Evolutionary conservation across 2,797 vertebrate genomes (phyloP).

Genomic region (Threskiornis aethiopicus): DNA sequence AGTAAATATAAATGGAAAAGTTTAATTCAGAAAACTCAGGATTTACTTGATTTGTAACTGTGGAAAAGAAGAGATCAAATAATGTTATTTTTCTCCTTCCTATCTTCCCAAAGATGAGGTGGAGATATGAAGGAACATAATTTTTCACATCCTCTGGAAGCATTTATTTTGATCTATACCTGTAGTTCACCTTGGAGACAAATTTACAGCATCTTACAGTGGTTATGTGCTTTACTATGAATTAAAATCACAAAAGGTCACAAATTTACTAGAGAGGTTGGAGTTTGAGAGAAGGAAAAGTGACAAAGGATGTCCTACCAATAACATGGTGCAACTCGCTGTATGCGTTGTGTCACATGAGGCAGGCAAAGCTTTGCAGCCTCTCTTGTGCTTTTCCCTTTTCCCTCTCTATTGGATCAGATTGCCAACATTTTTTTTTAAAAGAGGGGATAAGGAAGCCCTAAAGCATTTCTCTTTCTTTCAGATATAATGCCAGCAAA

Average conservation of each 20-base stretch:
- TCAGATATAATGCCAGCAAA: not conserved
- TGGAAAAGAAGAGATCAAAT: not conserved
- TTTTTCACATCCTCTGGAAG: not conserved
- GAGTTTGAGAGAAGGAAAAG: not conserved
- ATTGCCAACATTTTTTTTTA: not conserved
- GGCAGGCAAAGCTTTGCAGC: not conserved
- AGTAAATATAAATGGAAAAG: not conserved
- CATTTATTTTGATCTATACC: not conserved
- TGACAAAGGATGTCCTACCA: not conserved
- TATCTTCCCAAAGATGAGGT: not conserved
- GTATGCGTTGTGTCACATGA: rapidly evolving
- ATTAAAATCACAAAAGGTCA: not conserved
- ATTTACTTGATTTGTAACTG: not conserved
- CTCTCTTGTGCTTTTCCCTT: not conserved
- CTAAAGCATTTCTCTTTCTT: not conserved
- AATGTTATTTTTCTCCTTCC: not conserved
- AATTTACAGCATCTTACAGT: not conserved
- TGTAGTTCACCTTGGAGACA: not conserved
- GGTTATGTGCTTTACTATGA: not conserved
- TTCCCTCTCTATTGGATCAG: not conserved
- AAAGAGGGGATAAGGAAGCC: not conserved
- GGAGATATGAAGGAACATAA: not conserved
- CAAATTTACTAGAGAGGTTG: not conserved
- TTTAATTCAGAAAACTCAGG: not conserved
- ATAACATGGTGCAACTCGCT: not conserved